Base-by-base conservation (phyloP, 2,797 vertebrate species). In the Leucoraja ocellata region DNA sequence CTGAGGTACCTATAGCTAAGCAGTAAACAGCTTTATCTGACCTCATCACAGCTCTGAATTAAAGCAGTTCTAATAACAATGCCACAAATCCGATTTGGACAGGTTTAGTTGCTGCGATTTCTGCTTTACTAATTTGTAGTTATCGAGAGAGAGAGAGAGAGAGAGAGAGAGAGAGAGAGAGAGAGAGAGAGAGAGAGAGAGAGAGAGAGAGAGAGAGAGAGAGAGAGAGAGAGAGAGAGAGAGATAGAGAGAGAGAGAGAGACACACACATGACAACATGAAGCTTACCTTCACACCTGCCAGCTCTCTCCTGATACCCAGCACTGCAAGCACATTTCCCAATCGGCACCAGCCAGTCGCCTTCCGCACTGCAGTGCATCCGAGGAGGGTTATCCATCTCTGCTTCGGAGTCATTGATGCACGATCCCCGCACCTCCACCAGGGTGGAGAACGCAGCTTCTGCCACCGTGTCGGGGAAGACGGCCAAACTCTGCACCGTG, bases 311-410 rank as follows among this genome's bases (percentile, higher is more conserved):
- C 96, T 99, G 98, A 58, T 97, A 98, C 93, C 98, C 98, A 0
- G 98, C 98, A 90, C 98, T 97, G 94, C 98, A 99, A 94, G 97
- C 96, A 96, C 98, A 99, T 93, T 98, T 98, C 94, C 98, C 98
- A 11, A 99, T 96, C 0, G 98, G 98, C 88, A 99, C 98, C 94
- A 99, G 96, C 98, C 98, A 99, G 95, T 99, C 98, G 0, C 98
- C 98, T 93, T 99, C 98, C 0, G 98, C 97, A 4, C 98, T 98
- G 96, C 98, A 99, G 94, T 99, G 98, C 98, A 99, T 99, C 95
- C 98, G 96, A 78, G 98, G 98, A 94, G 98, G 98, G 21, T 97
- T 98, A 95, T 98, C 97, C 10, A 96, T 95, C 0, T 99, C 98
- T 93, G 98, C 96, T 93, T 98, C 97, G 0, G 98, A 98, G 90